Evolutionary conservation across 2,113 vertebrate species (phyloP).

Genomic region (Mormyrus iriodes): DNA sequence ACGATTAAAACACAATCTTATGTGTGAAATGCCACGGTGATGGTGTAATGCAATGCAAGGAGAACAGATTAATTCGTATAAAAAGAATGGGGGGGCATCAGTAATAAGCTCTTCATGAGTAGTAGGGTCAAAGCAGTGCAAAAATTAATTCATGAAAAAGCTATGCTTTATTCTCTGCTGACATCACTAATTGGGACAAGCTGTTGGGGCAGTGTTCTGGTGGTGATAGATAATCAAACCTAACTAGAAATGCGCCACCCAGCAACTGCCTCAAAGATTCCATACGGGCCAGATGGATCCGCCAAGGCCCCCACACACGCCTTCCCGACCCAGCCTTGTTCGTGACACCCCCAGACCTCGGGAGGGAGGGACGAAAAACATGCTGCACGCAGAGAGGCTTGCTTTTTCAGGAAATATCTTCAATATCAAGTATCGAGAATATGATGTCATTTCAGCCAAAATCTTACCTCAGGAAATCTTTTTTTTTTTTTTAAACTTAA

Average conservation of each 20-base stretch:
- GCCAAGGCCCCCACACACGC: constrained; percentile 53
- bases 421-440: not conserved
- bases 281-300: constrained; percentile 31
- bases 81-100: not conserved
- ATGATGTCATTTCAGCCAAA: not conserved
- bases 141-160: constrained; percentile 60
- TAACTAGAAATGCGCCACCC: constrained; percentile 50
- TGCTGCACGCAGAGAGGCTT: not conserved
- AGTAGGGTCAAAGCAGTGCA: constrained; percentile 32
- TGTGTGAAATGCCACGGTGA: not conserved
- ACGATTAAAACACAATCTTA: not conserved
- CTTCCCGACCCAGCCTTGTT: constrained; percentile 41
- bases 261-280: constrained; percentile 56
- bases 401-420: not conserved
- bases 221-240: constrained; percentile 53
- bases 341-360: constrained; percentile 35
- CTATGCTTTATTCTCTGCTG: constrained; percentile 50
- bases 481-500: not conserved
- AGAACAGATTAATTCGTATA: not conserved
- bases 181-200: constrained; percentile 66
- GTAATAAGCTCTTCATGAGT: not conserved
- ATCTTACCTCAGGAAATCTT: not conserved
- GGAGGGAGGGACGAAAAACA: not conserved
- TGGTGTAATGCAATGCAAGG: not conserved
- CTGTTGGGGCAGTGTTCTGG: constrained; percentile 45